Evolutionary conservation across 2,888 invertebrate genomes (phyloP).

Genomic region (Halictus quadricinctus): DNA sequence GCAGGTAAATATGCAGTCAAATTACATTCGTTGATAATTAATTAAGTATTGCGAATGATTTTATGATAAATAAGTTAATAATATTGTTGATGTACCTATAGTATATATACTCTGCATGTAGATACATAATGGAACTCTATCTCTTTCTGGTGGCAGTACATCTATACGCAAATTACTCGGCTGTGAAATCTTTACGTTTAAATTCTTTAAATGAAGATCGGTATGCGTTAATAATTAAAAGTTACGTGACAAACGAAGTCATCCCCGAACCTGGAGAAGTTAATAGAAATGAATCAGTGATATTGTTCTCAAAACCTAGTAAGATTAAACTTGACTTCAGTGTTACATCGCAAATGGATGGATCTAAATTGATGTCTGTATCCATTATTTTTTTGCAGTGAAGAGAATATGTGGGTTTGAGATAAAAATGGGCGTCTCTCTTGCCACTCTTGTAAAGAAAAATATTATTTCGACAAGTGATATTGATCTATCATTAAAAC

Average conservation of each 20-base stretch:
- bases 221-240: conserved; percentile 87
- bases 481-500: conserved; percentile 80
- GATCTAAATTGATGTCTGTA: conserved; percentile 4
- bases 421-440: conserved; percentile 85
- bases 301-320: conserved; percentile 84
- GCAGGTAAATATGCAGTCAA: conserved; percentile 78
- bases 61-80: conserved; percentile 15
- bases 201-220: conserved; percentile 92
- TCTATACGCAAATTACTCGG: conserved; percentile 93
- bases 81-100: conserved; percentile 29
- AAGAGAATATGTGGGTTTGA: conserved; percentile 85
- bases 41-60: background rate
- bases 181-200: conserved; percentile 91
- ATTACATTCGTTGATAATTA: background rate
- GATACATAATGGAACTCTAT: conserved; percentile 90
- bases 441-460: conserved; percentile 80
- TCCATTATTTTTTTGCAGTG: conserved; percentile 82
- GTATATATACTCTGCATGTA: conserved; percentile 77
- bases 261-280: conserved; percentile 86
- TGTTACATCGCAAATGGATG: background rate
- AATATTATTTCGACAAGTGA: conserved; percentile 74
- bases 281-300: conserved; percentile 89
- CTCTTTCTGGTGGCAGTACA: conserved; percentile 90
- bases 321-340: conserved; percentile 28
- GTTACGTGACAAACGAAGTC: conserved; percentile 86